A percentile compares a stretch with the other conserved stretches of the same genome.
phyloP scores from a whole-genome alignment of 2,113 vertebrate species.

The Hydrolagus affinis region DNA sequence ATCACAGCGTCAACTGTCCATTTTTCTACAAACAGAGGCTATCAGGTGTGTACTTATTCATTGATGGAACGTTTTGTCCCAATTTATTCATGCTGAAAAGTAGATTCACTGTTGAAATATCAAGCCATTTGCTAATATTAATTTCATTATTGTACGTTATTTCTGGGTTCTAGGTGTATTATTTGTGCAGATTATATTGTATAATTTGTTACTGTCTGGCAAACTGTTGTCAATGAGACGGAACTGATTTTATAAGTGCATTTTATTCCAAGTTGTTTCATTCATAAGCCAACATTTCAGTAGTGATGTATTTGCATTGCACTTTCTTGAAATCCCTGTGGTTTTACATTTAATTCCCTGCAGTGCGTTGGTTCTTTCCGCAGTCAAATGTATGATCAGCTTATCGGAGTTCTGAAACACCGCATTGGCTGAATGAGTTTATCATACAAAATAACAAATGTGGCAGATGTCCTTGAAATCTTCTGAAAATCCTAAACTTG shows the following conservation, averaged over 20 bases:
- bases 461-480: neutral
- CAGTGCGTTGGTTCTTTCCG: neutral
- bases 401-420: neutral
- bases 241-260: neutral
- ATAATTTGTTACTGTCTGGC: no score
- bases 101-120: neutral
- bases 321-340: neutral
- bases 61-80: no score
- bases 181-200: neutral
- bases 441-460: neutral
- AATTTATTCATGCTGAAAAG: neutral
- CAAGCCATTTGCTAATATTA: neutral
- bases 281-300: neutral
- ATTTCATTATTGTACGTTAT: neutral
- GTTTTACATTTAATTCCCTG: neutral
- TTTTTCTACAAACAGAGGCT: neutral
- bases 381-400: neutral
- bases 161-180: neutral
- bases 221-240: neutral
- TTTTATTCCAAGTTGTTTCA: neutral
- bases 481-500: neutral
- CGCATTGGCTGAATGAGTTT: neutral
- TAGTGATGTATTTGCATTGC: neutral
- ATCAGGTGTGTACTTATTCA: neutral
- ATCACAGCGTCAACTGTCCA: constrained; percentile 5